Base-by-base conservation (phyloP, 2,797 vertebrate species). In the Momotus momota region DNA sequence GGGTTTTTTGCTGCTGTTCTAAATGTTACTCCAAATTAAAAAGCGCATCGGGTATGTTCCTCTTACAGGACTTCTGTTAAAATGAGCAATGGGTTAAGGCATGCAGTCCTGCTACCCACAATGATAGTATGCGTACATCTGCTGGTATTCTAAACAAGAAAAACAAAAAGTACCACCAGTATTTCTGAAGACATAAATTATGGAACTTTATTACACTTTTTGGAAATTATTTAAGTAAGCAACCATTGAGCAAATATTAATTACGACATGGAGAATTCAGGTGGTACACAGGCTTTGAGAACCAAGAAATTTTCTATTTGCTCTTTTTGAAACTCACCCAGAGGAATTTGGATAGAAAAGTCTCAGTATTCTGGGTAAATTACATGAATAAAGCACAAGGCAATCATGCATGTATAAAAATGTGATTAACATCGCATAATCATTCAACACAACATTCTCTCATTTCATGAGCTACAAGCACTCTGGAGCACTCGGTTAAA, bases 11-110 rank as follows among this genome's bases (percentile, higher is more conserved):
- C 23, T 87, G 38, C 26, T 49, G 7, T 46, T 79, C 43, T 49
- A 89, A 65, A 40, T 29, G 48, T 38, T 26, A 31, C 14, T 67
- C 6, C 14, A 52, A 96, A 74, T 54, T 40, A 78, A 89, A 89
- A 75, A 79, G 16, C 19, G 8, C 0, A 0, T 35, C n/a, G 62
- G 26, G 3, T 9, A 12, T 5, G 12, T 13, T 83, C 7, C n/a
- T 54, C 23, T 83, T 40, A 45, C 19, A 58, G 46, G 13, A 38
- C 8, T 41, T 73, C 33, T 58, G 21, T 35, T 66, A 22, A 45
- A 9, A 18, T 1, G 8, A 81, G 38, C 23, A 72, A 52, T 0
- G 4, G 9, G 5, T 38, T 35, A 70, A 74, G 14, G 25, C 46
- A 26, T 1, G 12, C 15, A 26, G 33, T 40, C n/a, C 23, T 72